These are phyloP conservation scores for Rhorus exstirpatorius DNA, from an alignment of 2,888 invertebrate species.

Conservation along the genomic window DNA sequence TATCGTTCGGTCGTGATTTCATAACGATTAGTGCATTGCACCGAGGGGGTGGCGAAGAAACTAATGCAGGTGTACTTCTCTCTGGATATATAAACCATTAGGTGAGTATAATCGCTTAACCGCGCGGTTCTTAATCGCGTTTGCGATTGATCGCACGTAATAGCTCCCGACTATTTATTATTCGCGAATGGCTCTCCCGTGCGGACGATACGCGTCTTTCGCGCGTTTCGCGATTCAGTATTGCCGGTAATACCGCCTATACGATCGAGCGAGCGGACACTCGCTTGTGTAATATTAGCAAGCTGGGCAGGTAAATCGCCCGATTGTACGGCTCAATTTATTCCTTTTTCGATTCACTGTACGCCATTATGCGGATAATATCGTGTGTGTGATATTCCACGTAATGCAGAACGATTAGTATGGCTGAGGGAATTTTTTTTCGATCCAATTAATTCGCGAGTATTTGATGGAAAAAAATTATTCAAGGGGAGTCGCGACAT, in stretches of 20 bases:
- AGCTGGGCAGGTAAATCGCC: constrained; percentile 44
- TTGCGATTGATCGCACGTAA: constrained; percentile 69
- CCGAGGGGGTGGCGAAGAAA: constrained; percentile 40
- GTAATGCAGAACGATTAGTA: neutral
- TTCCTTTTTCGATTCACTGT: constrained; percentile 36
- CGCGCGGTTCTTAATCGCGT: constrained; percentile 62
- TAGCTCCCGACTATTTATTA: constrained; percentile 64
- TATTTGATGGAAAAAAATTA: neutral
- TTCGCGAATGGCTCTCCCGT: constrained; percentile 54
- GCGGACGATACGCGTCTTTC: constrained; percentile 31
- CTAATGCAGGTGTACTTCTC: constrained; percentile 30
- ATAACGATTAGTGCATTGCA: constrained; percentile 60
- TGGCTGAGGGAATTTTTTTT: neutral
- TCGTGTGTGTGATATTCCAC: neutral
- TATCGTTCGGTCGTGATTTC: constrained; percentile 56
- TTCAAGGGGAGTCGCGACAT: neutral
- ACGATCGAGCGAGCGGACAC: constrained; percentile 15
- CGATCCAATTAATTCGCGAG: neutral
- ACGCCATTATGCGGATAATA: constrained; percentile 15
- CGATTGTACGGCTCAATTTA: constrained; percentile 53
- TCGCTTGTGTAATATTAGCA: constrained; percentile 43
- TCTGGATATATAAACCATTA: constrained; percentile 60
- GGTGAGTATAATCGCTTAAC: constrained; percentile 65
- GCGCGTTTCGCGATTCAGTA: constrained; percentile 32
- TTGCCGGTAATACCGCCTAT: constrained; percentile 18